A percentile compares a stretch with the other conserved stretches of the same genome.
Evolutionary conservation across 1,140 invertebrate species (phyloP).

Genomic region (Amphibalanus amphitrite): DNA sequence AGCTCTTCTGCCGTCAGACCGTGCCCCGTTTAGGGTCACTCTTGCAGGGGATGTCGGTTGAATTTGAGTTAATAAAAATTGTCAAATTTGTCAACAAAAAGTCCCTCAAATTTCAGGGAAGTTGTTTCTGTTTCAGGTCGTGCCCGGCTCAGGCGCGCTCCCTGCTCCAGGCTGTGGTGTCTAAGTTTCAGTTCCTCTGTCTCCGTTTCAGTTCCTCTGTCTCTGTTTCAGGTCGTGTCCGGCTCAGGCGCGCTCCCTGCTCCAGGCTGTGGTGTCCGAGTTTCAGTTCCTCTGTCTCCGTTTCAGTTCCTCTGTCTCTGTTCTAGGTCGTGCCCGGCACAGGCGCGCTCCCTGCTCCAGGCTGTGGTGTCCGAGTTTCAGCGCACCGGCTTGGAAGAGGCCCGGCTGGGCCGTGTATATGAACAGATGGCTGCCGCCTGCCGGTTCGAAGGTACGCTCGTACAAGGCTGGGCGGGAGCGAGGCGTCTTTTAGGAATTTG

Average conservation of each 20-base stretch:
- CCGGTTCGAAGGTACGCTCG: constrained; percentile 46
- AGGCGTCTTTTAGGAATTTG: too few relatives aligned
- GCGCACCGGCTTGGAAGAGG: constrained; percentile 63
- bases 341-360: too few relatives aligned
- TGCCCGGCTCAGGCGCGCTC: not conserved
- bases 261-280: not conserved
- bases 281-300: constrained; percentile 7
- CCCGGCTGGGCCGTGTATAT: constrained; percentile 47
- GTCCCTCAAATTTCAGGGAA: too few relatives aligned
- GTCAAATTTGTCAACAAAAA: too few relatives aligned
- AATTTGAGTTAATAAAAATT: too few relatives aligned
- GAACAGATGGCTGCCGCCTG: constrained; percentile 44
- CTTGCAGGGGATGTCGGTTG: too few relatives aligned
- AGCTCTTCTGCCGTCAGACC: too few relatives aligned
- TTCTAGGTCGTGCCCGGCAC: constrained; percentile 41
- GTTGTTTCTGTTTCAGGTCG: not conserved
- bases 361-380: too few relatives aligned
- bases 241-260: not conserved
- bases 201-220: constrained; percentile 24
- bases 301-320: constrained; percentile 36
- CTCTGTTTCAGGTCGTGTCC: not conserved
- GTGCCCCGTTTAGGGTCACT: too few relatives aligned
- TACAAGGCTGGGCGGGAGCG: too few relatives aligned
- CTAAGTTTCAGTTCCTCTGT: constrained; percentile 7
- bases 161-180: not conserved